Evolutionary conservation across 2,797 vertebrate species (phyloP).

Genomic region (Heterohyrax brucei): DNA sequence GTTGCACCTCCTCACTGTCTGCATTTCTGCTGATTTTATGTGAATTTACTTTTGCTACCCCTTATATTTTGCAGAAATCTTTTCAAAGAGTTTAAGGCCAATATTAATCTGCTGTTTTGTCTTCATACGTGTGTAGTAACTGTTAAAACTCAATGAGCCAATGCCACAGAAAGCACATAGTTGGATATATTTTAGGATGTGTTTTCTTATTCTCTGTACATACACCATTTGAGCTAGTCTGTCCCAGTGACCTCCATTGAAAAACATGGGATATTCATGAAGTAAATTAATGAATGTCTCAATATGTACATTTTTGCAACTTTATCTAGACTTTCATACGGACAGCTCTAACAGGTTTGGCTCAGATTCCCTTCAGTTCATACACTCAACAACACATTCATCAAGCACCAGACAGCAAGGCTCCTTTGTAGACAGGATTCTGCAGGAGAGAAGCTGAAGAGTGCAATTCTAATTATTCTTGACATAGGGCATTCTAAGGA

Average conservation of each 20-base stretch:
- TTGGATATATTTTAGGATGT: background rate
- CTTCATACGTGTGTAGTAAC: constrained; percentile 20
- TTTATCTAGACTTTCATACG: constrained; percentile 57
- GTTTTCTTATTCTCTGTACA: constrained; percentile 48
- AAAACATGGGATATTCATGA: background rate
- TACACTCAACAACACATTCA: constrained; percentile 70
- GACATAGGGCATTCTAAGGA: constrained; percentile 26
- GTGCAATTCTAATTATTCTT: constrained; percentile 80
- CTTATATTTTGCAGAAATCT: background rate
- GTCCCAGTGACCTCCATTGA: background rate
- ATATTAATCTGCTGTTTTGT: background rate
- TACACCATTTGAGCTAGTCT: background rate
- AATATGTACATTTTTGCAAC: constrained; percentile 12
- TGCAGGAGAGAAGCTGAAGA: constrained; percentile 53
- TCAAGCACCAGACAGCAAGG: constrained; percentile 52
- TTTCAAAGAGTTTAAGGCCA: background rate
- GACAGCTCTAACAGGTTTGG: constrained; percentile 5
- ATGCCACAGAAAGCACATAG: background rate
- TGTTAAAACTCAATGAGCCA: constrained; percentile 64
- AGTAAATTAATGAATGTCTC: constrained; percentile 64
- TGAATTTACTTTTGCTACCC: background rate
- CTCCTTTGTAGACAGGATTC: constrained; percentile 59
- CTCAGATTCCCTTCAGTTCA: constrained; percentile 58
- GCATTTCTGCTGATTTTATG: background rate
- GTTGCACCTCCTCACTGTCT: background rate